Evolutionary conservation across 2,888 invertebrate genomes (phyloP).

Genomic region (Drosophila fungiperda): DNA sequence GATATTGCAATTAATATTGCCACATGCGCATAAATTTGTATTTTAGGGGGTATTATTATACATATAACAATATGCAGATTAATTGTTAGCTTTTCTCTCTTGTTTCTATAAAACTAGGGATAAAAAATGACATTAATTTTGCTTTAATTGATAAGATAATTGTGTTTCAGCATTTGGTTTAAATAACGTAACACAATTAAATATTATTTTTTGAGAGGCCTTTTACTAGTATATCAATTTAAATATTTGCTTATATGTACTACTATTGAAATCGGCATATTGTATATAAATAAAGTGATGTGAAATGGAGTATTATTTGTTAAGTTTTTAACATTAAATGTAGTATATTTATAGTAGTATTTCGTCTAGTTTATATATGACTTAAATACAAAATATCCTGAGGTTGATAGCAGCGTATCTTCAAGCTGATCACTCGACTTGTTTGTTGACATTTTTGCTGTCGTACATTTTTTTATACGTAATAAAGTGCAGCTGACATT

Average conservation of each 20-base stretch:
- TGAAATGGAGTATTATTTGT: background rate
- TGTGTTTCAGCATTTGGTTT: background rate
- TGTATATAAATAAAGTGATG: background rate
- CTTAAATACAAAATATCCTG: too few species aligned
- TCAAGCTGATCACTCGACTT: background rate
- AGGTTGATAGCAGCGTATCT: constrained; percentile 1
- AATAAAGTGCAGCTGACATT: constrained; percentile 57
- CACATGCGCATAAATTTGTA: background rate
- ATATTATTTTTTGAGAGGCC: background rate
- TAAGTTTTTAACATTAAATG: background rate
- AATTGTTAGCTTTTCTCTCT: background rate
- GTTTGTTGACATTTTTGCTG: background rate
- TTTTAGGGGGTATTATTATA: background rate
- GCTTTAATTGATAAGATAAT: background rate
- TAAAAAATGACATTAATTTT: background rate
- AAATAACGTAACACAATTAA: background rate
- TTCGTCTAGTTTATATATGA: background rate
- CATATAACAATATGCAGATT: background rate
- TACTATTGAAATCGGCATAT: background rate
- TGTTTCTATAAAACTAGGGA: background rate
- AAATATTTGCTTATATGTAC: background rate
- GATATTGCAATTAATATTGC: background rate
- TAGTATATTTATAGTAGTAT: background rate
- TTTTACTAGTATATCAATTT: background rate
- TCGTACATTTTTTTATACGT: constrained; percentile 19